phyloP scores from a whole-genome alignment of 2,113 vertebrate species.

The Alosa alosa region DNA sequence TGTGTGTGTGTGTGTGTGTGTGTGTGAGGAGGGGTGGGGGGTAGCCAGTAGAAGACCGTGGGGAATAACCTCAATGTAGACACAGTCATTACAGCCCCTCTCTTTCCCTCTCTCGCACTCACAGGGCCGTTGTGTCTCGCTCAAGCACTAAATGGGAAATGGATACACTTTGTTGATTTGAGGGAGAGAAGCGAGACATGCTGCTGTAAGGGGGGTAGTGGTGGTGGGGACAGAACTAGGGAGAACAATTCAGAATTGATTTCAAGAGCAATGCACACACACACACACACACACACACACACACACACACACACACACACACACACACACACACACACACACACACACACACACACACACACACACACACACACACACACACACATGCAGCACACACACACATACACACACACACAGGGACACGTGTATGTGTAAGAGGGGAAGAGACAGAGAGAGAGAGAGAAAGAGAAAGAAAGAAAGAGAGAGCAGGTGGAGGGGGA shows the following conservation, averaged over 20 bases:
- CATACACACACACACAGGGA: not conserved
- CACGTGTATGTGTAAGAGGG: not conserved
- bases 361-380: not conserved
- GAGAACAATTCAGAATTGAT: slow-evolving; percentile 2
- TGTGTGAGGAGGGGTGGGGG: not conserved
- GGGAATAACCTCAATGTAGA: slow-evolving; percentile 4
- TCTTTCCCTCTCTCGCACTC: not conserved
- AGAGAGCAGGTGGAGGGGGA: not conserved
- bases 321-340: not conserved
- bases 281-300: not conserved
- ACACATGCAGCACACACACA: not conserved
- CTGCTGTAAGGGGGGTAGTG: not conserved
- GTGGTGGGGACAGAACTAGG: not conserved
- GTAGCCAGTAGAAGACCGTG: not conserved
- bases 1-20: too few species aligned
- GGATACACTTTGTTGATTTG: not conserved
- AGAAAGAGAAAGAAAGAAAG: not conserved
- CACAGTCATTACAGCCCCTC: not conserved
- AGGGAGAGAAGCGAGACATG: not conserved
- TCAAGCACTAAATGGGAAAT: not conserved
- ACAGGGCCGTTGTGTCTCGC: not conserved
- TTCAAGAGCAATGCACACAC: not conserved
- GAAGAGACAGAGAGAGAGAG: not conserved
- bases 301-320: not conserved
- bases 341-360: not conserved